These are phyloP conservation scores for Lapara coniferarum DNA, from an alignment of 2,888 invertebrate genomes.

Conservation along the genomic window DNA sequence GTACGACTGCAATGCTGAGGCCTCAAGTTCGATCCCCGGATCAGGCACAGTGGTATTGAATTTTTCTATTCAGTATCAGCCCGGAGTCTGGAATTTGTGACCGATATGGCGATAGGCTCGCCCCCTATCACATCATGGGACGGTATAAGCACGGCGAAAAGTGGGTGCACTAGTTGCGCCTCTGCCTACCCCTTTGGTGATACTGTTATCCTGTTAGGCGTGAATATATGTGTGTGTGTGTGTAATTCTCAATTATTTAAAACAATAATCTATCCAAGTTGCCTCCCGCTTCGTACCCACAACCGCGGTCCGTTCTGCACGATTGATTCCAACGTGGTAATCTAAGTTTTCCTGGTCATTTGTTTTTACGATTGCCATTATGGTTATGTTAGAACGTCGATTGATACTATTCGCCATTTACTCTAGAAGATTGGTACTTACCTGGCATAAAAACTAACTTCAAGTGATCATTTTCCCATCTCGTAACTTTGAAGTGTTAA, in stretches of 20 bases:
- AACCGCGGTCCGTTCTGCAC: slow-evolving; percentile 20
- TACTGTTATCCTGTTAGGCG: too few species aligned
- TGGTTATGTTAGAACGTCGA: slow-evolving; percentile 25
- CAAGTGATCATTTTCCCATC: neutral
- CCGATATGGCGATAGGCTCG: too few species aligned
- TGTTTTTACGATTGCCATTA: slow-evolving; percentile 28
- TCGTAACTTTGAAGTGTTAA: neutral
- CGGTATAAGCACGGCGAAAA: too few species aligned
- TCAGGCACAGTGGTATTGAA: too few species aligned
- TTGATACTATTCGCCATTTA: slow-evolving; percentile 20
- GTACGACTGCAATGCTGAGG: too few species aligned
- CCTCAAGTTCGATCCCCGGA: too few species aligned
- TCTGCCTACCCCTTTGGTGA: too few species aligned
- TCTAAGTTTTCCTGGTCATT: slow-evolving; percentile 32
- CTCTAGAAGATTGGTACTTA: slow-evolving; percentile 24
- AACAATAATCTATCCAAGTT: neutral
- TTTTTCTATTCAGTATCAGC: too few species aligned
- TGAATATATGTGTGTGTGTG: too few species aligned
- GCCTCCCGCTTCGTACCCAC: neutral
- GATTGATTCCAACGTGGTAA: slow-evolving; percentile 27
- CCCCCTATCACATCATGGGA: too few species aligned
- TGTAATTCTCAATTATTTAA: neutral
- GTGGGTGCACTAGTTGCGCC: too few species aligned
- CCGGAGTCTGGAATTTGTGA: too few species aligned
- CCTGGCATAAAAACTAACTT: neutral